Base-by-base conservation (phyloP, 2,113 vertebrate species). In the Dryoscopus gambensis region DNA sequence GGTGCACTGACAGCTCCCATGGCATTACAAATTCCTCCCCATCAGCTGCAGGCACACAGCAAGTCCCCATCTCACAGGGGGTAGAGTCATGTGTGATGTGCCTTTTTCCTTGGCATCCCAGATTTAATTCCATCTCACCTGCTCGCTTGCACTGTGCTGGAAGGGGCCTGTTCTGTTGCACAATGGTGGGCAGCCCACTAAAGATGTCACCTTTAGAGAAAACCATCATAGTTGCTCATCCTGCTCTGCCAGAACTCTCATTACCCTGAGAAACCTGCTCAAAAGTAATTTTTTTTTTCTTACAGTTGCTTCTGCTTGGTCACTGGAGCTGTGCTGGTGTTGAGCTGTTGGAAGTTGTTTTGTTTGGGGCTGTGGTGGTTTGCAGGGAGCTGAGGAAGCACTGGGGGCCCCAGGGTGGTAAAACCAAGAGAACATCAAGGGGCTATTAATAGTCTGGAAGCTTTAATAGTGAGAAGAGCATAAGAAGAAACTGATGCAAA, bases 131-230 rank as follows among this genome's bases (percentile, higher is more conserved):
- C 27, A 13, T 52, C 39, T 84, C 71, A 50, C 6, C 53, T 56
- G 27, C 39, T 85, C 1, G 0, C 24, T 62, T 0, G 0, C 0
- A 1, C 19, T 30, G 40, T 71, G 37, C 59, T 91, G 1, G 15
- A 28, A 35, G 39, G 39, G 35, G 12, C 30, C 33, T 37, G 42
- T 76, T 57, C 52, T 33, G 2, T 59, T 71, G 56, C 44, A 31
- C 49, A 37, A 11, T 17, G 15, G n/a, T 46, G 40, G 57, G n/a
- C 35, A 74, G n/a, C 50, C 67, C 15, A 15, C 30, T 87, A 33
- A 67, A 22, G 42, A 24, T 40, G 27, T 69, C 63, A 44, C 40
- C 31, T 76, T 56, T 56, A 56, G 31, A 65, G 76, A 59, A 86
- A 83, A 37, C 31, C 28, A n/a, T 57, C 12, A 2, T 18, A 25